Evolutionary conservation across 2,113 vertebrate genomes (phyloP), one percentile per base, ranked within the genome.

Genomic region (Myiagra hebetior): DNA sequence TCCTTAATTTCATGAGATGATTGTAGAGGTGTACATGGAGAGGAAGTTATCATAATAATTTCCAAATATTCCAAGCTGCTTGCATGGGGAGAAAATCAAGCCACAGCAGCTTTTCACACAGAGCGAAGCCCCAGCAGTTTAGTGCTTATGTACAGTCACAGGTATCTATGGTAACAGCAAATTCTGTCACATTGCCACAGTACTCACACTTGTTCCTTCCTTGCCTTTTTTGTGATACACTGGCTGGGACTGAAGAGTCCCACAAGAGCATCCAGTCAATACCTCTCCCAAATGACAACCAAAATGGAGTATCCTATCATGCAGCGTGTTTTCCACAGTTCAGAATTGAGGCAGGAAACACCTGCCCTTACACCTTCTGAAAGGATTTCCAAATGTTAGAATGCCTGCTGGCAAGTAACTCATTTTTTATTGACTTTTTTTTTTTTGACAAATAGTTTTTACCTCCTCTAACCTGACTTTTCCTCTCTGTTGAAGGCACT

Each of bases 141-240:
- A 72, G 39, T 5, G 6, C 44, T 77, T 53, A 19, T 7, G 33
- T 76, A 92, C 49, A 69, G 64, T 12, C 79, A 47, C 21, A 55
- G 62, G 90, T 94, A 92, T 89, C 95, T 90, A 92, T 91, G 85
- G 90, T 13, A 92, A 91, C 93, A 69, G 86, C 35, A 92, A 91
- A 85, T 64, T 60, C 21, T 67, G 57, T 57, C 81, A 59, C 65
- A 30, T 17, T 84, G 65, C 74, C 68, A 83, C 49, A 60, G 27
- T 2, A 16, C 33, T 86, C 56, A 39, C 37, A 18, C 55, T 86
- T 65, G 21, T 35, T 87, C 68, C 53, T 77, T 59, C 70, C 79
- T 60, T 59, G 62, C 37, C 37, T 91, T 88, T 62, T 5, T 37
- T 26, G 21, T 11, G 15, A 72, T 56, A 41, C 80, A 31, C 46